Base-by-base conservation (phyloP, 2,797 vertebrate genomes). In the Lepilemur septentrionalis region DNA sequence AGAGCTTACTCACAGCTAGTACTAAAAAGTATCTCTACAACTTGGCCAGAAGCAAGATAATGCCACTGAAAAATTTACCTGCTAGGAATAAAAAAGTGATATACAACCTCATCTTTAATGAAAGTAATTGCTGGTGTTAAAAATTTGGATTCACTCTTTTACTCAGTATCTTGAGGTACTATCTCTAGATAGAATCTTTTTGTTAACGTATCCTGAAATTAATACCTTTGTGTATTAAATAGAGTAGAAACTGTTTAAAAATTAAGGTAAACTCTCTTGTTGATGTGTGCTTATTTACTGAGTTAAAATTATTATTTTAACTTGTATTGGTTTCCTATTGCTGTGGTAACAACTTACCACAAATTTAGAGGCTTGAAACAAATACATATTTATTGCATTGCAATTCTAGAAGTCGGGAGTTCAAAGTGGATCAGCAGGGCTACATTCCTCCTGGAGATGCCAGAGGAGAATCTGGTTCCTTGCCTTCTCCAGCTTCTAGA, bases 21-120 rank as follows among this genome's bases (percentile, higher is more conserved):
- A 93, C 78, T 72, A 81, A n/a, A 97, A 92, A 12, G 7, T 35
- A 30, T 76, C 70, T 7, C 38, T 22, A 43, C 18, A 85, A 72
- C 15, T 63, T 96, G 88, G 67, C 25, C 52, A 92, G 48, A 35
- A 94, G 48, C 5, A 94, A 85, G 83, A 82, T 67, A 81, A 72
- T 12, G 72, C 52, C 35, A 78, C n/a, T 50, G 38, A 46, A 70
- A 73, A 73, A 79, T 78, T 55, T 48, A 22, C 14, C 23, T n/a
- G 32, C 7, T 0, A 59, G 84, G 23, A 85, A 89, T 82, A n/a
- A 73, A 82, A 52, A 86, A 23, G 35, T n/a, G 43, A 80, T 63
- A 65, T 15, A 69, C 1, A 41, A 95, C 4, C 32, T 18, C 12
- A 61, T 38, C 55, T 82, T 72, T 55, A n/a, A 81, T 86, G 46